Base-by-base conservation (phyloP, 2,797 vertebrate genomes). In the Sebastes nivosus region DNA sequence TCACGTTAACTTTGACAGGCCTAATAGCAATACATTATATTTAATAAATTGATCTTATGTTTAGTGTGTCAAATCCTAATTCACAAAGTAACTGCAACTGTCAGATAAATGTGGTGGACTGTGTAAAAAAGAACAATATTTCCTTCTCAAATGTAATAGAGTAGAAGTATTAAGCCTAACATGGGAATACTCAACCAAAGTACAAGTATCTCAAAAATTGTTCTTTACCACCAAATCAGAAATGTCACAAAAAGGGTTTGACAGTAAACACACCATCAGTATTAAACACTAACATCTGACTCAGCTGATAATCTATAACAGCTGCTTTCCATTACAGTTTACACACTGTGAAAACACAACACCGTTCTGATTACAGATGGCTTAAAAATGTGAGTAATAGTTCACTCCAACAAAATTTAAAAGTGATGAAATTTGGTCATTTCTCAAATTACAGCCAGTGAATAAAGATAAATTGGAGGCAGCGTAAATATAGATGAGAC, bases 281-380 rank as follows among this genome's bases (percentile, higher is more conserved):
- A 69, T 75, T 32, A 76, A 70, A 60, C 50, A 36, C 22, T 58
- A 72, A 81, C 70, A 64, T 59, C 36, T 61, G 58, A 74, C 42
- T 67, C 4, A 22, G 61, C n/a, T 16, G 60, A 25, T 57, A 36
- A 75, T 71, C 46, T 34, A 6, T 25, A 65, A 32, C 72, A 81
- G 60, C 71, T 79, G 65, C 57, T 77, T 72, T 83, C 60, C 3
- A 38, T 83, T 68, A 60, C 8, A 20, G 36, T 74, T 79, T 74
- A 46, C 30, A 52, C 57, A n/a, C 5, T 3, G 27, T 55, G 57
- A 70, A 68, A 70, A 67, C 22, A 42, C 27, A 68, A 38, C 25
- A 8, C 46, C 46, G 1, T 55, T 60, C 63, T 68, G 59, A 72
- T 61, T 38, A 71, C 67, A 75, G 32, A 74, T 54, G 46, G 63